These are phyloP conservation scores for Galeopterus variegatus DNA, from an alignment of 2,113 vertebrate species.

Conservation along the genomic window DNA sequence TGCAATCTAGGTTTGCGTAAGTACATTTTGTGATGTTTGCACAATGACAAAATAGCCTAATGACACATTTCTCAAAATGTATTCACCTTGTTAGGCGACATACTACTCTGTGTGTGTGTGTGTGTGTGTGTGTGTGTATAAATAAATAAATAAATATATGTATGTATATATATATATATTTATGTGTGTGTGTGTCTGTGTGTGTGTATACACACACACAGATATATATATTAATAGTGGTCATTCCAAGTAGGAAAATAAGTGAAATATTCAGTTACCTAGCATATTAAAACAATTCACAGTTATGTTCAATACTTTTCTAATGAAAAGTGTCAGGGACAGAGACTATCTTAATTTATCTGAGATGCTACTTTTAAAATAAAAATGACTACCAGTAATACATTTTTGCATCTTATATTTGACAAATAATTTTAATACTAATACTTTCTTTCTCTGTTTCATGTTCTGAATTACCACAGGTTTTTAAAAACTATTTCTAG, in stretches of 20 bases:
- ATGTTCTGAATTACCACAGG: background rate
- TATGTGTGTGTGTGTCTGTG: too few relatives aligned
- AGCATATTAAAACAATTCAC: background rate
- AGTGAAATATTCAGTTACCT: background rate
- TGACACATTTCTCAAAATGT: too few relatives aligned
- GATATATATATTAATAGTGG: background rate
- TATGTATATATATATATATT: background rate
- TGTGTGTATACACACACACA: too few relatives aligned
- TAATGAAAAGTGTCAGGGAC: background rate
- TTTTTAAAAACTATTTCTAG: background rate
- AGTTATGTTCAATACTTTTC: background rate
- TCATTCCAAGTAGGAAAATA: background rate
- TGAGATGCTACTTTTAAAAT: slow-evolving; percentile 1
- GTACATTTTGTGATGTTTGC: too few relatives aligned
- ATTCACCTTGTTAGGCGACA: too few relatives aligned
- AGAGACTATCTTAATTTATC: background rate
- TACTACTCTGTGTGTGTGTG: too few relatives aligned
- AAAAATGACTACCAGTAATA: background rate
- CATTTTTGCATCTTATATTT: background rate
- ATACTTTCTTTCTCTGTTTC: background rate
- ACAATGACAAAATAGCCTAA: too few relatives aligned
- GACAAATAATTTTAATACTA: background rate
- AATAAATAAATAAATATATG: too few relatives aligned
- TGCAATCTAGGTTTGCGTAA: too few relatives aligned
- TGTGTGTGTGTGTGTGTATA: too few relatives aligned